These are phyloP conservation scores for Paradoxurus hermaphroditus DNA, from an alignment of 2,113 vertebrate genomes.

Conservation along the genomic window DNA sequence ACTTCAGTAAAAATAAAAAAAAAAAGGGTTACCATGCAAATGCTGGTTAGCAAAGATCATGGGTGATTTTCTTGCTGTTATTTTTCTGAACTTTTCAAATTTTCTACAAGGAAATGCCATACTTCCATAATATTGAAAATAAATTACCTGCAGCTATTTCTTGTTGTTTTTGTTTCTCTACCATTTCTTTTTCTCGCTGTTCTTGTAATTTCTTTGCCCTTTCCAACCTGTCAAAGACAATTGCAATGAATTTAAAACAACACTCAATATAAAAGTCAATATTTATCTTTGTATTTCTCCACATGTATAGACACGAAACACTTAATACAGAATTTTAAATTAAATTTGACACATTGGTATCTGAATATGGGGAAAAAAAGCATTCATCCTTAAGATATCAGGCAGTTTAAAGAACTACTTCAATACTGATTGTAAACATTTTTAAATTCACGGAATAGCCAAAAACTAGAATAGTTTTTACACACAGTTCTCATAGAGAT, in stretches of 20 bases:
- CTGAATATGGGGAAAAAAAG: background rate
- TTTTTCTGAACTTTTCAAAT: background rate
- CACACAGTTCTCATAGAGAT: background rate
- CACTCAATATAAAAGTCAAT: background rate
- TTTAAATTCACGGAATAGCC: background rate
- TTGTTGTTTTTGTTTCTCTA: conserved; percentile 97
- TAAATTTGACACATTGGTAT: background rate
- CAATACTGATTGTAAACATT: background rate
- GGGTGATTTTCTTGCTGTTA: background rate
- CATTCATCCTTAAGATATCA: background rate
- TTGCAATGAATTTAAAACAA: conserved; percentile 38
- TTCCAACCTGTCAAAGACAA: conserved; percentile 88
- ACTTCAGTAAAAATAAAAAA: background rate
- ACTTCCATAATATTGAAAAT: background rate
- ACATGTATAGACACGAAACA: background rate
- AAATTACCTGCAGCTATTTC: conserved; percentile 91
- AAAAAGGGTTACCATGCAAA: background rate
- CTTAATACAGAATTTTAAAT: background rate
- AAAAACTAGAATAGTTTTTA: background rate
- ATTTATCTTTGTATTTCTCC: background rate
- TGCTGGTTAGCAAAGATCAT: background rate
- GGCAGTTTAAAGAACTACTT: background rate
- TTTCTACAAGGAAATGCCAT: background rate
- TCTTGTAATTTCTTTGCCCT: conserved; percentile 98
- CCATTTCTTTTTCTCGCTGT: conserved; percentile 97